Evolutionary conservation across 2,888 invertebrate species (phyloP), one percentile per base, ranked within the genome.

Genomic region (Spodoptera picta): DNA sequence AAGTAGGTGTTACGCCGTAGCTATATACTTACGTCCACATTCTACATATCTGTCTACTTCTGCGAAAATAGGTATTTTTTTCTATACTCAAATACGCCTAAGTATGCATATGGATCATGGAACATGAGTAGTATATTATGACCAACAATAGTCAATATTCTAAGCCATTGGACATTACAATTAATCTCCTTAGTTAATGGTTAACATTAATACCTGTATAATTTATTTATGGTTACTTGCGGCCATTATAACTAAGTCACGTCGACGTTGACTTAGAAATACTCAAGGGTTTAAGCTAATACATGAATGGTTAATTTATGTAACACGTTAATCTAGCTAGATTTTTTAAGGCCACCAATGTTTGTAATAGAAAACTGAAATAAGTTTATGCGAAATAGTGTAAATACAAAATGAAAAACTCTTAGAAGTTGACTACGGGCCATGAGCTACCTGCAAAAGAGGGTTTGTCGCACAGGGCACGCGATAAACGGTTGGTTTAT

Each of bases 171-270:
- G 31, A 43, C 44, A 51, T 54, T 42, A 45, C 47, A 54, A 54
- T 54, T 51, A 55, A 68, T 70, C 69, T 45, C 60, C 36, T 61
- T 54, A 61, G 43, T 24, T 61, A 58, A 62, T 55, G 49, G 54
- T 12, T 50, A 73, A 45, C 9, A 56, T 54, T 48, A 54, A 58
- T 69, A 53, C 41, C 24, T 42, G 44, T 11, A n/a, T 36, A 47
- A 60, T 69, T 44, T 67, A 51, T 67, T 24, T 57, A 42, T 57
- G 27, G 61, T 11, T 27, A 36, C 0, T 19, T 43, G 59, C 52
- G 59, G 44, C 51, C 23, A 6, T 42, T 19, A 9, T 42, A 12
- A 10, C 7, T 36, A 36, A 31, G 59, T 31, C 67, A 69, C 67
- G 60, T 65, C 14, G 19, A 10, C 10, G 12, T 42, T 65, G n/a